phyloP scores from a whole-genome alignment of 2,888 invertebrate species.

The Drosophila subquinaria region DNA sequence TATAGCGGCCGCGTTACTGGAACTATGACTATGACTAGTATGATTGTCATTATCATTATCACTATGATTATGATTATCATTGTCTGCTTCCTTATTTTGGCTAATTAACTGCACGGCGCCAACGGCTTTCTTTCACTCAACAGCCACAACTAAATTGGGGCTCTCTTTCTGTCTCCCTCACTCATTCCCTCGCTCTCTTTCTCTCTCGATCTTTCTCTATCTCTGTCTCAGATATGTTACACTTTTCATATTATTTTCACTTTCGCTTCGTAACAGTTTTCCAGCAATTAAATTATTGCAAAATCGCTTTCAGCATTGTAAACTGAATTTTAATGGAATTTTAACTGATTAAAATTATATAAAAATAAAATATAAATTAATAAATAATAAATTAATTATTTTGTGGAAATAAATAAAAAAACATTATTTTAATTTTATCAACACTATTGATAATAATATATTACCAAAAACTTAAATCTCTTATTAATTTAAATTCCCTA shows the following conservation, averaged over 20 bases:
- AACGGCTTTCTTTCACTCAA: slow-evolving; percentile 55
- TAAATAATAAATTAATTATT: too few relatives aligned
- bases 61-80: slow-evolving; percentile 40
- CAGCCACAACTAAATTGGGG: slow-evolving; percentile 50
- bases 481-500: too few relatives aligned
- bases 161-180: slow-evolving; percentile 20
- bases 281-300: slow-evolving; percentile 66
- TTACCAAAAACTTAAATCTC: too few relatives aligned
- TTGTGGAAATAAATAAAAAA: too few relatives aligned
- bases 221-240: slow-evolving; percentile 45
- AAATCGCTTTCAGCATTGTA: slow-evolving; percentile 45
- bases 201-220: not conserved
- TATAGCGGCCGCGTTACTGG: slow-evolving; percentile 58
- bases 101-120: slow-evolving; percentile 66
- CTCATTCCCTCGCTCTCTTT: not conserved
- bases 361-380: too few relatives aligned
- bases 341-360: not conserved
- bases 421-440: not conserved
- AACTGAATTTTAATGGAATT: not conserved
- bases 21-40: not conserved
- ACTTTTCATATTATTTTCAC: slow-evolving; percentile 57
- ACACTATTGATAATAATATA: too few relatives aligned
- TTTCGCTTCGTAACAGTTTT: slow-evolving; percentile 61
- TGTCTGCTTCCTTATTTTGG: slow-evolving; percentile 76
- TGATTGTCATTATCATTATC: slow-evolving; percentile 26